Evolutionary conservation across 2,888 invertebrate genomes (phyloP).

Genomic region (Folsomia candida): DNA sequence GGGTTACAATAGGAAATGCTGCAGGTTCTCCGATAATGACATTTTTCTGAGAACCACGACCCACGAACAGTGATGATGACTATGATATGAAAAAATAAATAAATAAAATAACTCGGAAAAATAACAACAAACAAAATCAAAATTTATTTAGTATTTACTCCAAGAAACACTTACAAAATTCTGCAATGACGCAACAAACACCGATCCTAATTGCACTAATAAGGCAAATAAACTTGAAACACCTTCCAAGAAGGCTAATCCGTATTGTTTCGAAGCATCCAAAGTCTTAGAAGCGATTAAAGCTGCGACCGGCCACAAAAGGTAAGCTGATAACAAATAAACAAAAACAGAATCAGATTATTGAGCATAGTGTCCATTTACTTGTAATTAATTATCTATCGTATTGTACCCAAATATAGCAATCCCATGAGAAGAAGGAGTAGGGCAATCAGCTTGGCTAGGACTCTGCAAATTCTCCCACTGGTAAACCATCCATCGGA

Average conservation of each 20-base stretch:
- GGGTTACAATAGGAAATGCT: too few relatives aligned
- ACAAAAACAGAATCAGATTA: neutral
- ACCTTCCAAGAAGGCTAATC: neutral
- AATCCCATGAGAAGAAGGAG: neutral
- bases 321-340: neutral
- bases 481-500: too few relatives aligned
- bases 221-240: neutral
- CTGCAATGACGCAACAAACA: neutral
- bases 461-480: neutral
- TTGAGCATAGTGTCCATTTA: neutral
- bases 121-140: too few relatives aligned
- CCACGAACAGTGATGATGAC: too few relatives aligned
- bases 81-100: too few relatives aligned
- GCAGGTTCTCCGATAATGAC: too few relatives aligned
- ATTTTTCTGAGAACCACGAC: too few relatives aligned
- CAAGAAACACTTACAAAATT: neutral
- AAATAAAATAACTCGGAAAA: neutral
- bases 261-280: neutral
- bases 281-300: neutral
- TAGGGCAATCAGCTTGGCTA: neutral
- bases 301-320: slow-evolving; percentile 1
- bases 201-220: neutral
- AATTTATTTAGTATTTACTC: neutral
- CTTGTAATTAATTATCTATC: too few relatives aligned
- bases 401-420: neutral